Conservation (phyloP, 2,797 vertebrate species). For the Falco biarmicus region DNA sequence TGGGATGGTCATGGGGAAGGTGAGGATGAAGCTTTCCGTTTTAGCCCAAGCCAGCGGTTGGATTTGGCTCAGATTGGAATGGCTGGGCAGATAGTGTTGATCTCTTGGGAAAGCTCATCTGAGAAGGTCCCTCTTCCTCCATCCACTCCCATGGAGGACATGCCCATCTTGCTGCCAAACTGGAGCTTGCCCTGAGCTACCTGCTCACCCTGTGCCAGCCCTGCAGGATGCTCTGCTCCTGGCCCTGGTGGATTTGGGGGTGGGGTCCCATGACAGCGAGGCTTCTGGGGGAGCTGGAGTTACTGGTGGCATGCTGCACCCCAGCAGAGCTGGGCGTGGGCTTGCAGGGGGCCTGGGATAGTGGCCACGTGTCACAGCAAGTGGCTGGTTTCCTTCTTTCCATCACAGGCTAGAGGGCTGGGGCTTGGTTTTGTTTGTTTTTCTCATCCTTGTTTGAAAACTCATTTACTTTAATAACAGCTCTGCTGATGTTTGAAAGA, state of each 20-base stretch:
- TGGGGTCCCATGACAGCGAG: not conserved
- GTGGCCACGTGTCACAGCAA: not conserved
- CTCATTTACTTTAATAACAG: not conserved
- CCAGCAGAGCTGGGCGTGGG: not conserved
- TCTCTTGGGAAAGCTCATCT: not conserved
- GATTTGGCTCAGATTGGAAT: accelerated
- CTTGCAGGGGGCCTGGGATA: not conserved
- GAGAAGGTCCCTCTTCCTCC: not conserved
- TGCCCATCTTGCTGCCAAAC: accelerated
- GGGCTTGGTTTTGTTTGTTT: not conserved
- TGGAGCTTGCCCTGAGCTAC: accelerated
- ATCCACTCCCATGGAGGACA: accelerated
- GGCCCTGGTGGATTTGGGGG: accelerated
- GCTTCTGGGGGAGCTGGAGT: not conserved
- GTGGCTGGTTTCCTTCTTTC: not conserved
- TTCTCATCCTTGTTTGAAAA: not conserved
- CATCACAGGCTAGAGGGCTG: not conserved
- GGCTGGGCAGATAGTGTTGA: not conserved
- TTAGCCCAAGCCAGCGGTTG: not conserved
- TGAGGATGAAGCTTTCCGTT: not conserved
- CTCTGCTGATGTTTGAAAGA: not conserved
- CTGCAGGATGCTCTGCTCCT: not conserved
- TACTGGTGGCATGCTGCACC: not conserved
- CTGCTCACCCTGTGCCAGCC: not conserved
- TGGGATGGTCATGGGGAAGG: not conserved